phyloP scores from a whole-genome alignment of 2,113 vertebrate genomes.

The Glaucomys volans region DNA sequence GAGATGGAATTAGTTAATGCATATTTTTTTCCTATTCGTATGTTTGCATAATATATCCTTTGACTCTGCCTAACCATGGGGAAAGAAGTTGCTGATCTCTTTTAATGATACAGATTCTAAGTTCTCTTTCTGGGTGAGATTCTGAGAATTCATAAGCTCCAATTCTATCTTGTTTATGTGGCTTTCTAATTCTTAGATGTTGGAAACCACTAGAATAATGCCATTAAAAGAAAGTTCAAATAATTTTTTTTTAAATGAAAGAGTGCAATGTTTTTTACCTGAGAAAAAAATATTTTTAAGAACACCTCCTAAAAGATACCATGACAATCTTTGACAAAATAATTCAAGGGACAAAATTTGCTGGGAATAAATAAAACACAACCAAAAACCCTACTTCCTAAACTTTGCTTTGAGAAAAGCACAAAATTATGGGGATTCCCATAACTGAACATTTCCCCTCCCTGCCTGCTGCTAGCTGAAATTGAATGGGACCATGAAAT shows the following conservation, averaged over 20 bases:
- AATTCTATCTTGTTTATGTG: neutral
- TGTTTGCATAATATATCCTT: neutral
- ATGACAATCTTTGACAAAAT: slow-evolving; percentile 18
- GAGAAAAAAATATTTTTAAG: neutral
- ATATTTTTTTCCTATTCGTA: neutral
- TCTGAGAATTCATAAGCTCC: neutral
- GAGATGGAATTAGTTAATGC: neutral
- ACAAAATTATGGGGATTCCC: neutral
- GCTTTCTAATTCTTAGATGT: neutral
- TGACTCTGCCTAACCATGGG: neutral
- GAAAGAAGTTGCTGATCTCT: neutral
- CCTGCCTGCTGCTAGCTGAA: slow-evolving; percentile 76
- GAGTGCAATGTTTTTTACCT: neutral
- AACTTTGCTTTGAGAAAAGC: slow-evolving; percentile 31
- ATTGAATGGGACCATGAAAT: slow-evolving; percentile 73
- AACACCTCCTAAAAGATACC: neutral
- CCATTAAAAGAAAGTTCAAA: neutral
- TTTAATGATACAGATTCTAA: neutral
- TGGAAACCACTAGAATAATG: neutral
- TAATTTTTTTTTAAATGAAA: neutral
- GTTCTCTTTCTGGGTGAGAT: neutral
- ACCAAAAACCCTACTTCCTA: neutral
- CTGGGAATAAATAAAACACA: neutral
- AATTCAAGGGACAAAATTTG: neutral
- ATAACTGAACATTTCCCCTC: slow-evolving; percentile 29